phyloP scores from a whole-genome alignment of 1,140 invertebrate species.

The Trachelipus rathkii region DNA sequence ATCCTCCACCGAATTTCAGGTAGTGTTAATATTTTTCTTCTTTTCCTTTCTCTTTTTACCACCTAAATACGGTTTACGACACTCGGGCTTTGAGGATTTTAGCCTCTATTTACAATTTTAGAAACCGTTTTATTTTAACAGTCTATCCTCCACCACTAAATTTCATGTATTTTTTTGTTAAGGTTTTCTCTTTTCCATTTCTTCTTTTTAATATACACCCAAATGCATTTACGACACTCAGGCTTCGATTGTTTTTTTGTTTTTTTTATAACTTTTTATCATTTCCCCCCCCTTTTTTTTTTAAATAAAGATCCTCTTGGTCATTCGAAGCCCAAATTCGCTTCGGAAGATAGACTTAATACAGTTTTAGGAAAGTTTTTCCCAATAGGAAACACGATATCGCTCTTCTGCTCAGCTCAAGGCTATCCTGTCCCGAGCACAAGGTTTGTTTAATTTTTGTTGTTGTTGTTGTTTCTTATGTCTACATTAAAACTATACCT shows the following conservation, averaged over 20 bases:
- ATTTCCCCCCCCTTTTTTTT: neutral
- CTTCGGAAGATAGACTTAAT: neutral
- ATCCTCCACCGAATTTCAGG: conserved; percentile 19
- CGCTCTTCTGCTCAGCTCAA: neutral
- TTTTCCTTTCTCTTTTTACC: neutral
- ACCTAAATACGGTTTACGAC: no score
- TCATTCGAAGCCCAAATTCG: neutral
- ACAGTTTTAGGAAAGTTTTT: neutral
- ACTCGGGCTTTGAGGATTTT: no score
- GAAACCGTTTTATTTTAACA: no score
- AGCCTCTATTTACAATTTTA: no score
- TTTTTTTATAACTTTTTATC: neutral
- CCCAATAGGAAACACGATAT: neutral
- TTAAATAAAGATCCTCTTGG: neutral
- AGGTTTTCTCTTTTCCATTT: no score
- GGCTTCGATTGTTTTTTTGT: no score
- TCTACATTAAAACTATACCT: no score
- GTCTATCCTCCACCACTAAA: no score
- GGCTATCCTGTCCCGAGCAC: neutral
- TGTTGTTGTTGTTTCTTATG: neutral
- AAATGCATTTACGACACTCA: no score
- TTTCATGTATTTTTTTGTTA: no score
- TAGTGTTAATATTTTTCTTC: neutral
- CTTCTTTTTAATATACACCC: no score
- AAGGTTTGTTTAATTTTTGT: neutral